phyloP scores from a whole-genome alignment of 1,140 invertebrate species.

The Nebria ingens region DNA sequence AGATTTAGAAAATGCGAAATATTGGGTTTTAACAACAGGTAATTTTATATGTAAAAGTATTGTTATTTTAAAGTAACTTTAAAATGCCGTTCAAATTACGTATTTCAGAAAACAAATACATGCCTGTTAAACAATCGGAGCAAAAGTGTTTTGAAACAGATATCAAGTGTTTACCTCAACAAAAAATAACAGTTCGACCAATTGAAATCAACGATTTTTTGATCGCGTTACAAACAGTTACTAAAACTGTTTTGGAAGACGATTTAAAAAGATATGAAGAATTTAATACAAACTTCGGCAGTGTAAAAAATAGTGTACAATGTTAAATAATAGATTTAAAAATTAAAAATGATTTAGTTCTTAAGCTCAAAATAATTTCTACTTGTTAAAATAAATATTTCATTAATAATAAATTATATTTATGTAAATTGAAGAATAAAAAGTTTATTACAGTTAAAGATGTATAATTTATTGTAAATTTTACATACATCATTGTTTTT shows the following conservation, averaged over 20 bases:
- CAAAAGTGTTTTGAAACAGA: constrained; percentile 16
- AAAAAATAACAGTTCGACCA: constrained; percentile 19
- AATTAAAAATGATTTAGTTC: too few relatives aligned
- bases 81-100: background rate
- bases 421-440: too few relatives aligned
- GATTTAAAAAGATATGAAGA: constrained; percentile 24
- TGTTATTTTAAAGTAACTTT: constrained; percentile 11
- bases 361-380: too few relatives aligned
- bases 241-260: constrained; percentile 18
- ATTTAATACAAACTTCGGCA: background rate
- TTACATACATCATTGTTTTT: too few relatives aligned
- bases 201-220: constrained; percentile 21
- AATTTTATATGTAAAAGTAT: constrained; percentile 22
- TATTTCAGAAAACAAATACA: constrained; percentile 12
- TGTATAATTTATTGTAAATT: too few relatives aligned
- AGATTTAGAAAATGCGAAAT: constrained; percentile 31
- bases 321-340: too few relatives aligned
- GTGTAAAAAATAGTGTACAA: background rate
- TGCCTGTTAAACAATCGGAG: constrained; percentile 10
- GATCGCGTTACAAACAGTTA: constrained; percentile 18
- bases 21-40: constrained; percentile 26
- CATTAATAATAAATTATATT: too few relatives aligned
- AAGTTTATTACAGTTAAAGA: too few relatives aligned
- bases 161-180: constrained; percentile 16
- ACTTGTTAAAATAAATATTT: too few relatives aligned